phyloP scores from a whole-genome alignment of 2,888 invertebrate species.

The Sphecodes monilicornis region DNA sequence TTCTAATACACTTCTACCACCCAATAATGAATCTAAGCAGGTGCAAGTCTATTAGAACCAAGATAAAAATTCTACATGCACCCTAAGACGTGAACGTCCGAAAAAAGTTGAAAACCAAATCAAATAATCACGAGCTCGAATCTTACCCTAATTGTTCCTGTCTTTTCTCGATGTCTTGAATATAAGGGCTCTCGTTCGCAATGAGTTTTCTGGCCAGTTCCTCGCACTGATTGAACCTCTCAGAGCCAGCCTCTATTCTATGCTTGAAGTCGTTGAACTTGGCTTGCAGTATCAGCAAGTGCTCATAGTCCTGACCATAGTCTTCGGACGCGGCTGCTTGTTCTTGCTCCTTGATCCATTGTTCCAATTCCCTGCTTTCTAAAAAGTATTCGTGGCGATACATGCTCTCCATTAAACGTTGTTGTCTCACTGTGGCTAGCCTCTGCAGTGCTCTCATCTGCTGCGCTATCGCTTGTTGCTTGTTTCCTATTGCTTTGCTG shows the following conservation, averaged over 20 bases:
- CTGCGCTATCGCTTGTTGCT: conserved; percentile 91
- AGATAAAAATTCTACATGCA: conserved; percentile 37
- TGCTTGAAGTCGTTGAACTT: conserved; percentile 98
- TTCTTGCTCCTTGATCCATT: conserved; percentile 96
- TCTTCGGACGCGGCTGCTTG: conserved; percentile 96
- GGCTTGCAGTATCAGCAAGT: conserved; percentile 92
- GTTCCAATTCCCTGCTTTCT: conserved; percentile 95
- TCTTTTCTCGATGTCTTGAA: conserved; percentile 92
- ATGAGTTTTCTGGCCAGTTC: conserved; percentile 95
- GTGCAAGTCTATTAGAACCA: conserved; percentile 14
- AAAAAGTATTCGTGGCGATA: conserved; percentile 96
- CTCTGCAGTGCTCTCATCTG: conserved; percentile 93
- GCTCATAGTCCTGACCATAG: conserved; percentile 97
- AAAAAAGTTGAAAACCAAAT: not conserved
- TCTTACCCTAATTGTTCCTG: conserved; percentile 94
- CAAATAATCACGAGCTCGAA: not conserved
- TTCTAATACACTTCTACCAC: not conserved
- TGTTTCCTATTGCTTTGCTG: conserved; percentile 91
- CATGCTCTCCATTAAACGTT: conserved; percentile 95
- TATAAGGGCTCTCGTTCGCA: conserved; percentile 93
- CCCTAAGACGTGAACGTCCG: conserved; percentile 11
- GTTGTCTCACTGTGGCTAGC: conserved; percentile 91
- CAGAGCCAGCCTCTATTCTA: conserved; percentile 94
- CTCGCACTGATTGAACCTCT: conserved; percentile 96
- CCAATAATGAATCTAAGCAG: conserved; percentile 7